Base-by-base conservation (phyloP, 2,888 invertebrate species). In the Smittia aterrima region DNA sequence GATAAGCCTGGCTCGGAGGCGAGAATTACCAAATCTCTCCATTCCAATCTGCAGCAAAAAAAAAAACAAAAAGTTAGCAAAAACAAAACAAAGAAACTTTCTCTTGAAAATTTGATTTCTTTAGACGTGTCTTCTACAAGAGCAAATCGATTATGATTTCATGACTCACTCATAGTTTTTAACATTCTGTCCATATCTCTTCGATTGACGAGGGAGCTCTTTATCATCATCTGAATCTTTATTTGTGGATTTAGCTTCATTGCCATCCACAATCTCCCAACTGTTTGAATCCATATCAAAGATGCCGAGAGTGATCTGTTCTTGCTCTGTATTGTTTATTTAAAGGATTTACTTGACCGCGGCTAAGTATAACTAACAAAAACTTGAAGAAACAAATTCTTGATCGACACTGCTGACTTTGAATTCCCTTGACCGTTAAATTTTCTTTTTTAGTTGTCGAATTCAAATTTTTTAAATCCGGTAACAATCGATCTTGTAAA, bases 101-200 rank as follows among this genome's bases (percentile, higher is more conserved):
- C 38, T 7, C 38, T 32, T 32, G 3, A 3, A 32, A 32, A 9
- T 32, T 9, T 6, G 3, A 32, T 6, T 32, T 32, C 32, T 32
- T 32, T 9, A 32, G n/a, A n/a, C n/a, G n/a, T n/a, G n/a, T n/a
- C n/a, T 9, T 32, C 32, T 32, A 9, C 32, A 32, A 32, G n/a
- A n/a, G n/a, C n/a, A n/a, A 32, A 6, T 9, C 32, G 32, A 32
- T 9, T 3, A 3, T 32, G 9, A 9, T 32, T 32, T 32, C 32
- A 32, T 6, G 32, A 38, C 72, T 72, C 20, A 72, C 72, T 72
- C 72, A 24, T 72, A 72, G 32, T 72, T 72, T 40, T 72, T 72
- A 3, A 72, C 72, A 62, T 72, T 72, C 20, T 72, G 72, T 6
- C 72, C 72, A 6, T 62, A 72, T 24, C 72, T 7, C 2, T 4